phyloP scores from a whole-genome alignment of 2,113 vertebrate genomes.

The Anoplopoma fimbria region DNA sequence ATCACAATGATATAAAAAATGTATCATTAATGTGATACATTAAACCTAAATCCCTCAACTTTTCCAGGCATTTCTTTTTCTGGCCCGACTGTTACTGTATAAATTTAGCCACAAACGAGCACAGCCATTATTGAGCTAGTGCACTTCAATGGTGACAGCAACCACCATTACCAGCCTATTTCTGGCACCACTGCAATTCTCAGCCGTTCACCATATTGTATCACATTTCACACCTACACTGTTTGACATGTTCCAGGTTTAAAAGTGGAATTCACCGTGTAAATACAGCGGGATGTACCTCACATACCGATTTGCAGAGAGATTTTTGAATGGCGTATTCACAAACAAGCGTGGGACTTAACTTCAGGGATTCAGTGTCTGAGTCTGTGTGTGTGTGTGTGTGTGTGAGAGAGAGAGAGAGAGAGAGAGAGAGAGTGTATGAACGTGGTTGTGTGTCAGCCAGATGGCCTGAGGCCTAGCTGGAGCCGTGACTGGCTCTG shows the following conservation, averaged over 20 bases:
- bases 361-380: constrained; percentile 44
- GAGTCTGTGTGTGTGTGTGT: constrained; percentile 10
- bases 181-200: constrained; percentile 43
- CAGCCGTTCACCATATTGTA: constrained; percentile 50
- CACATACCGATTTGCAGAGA: constrained; percentile 19
- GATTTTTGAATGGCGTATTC: constrained; percentile 54
- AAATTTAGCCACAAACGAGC: constrained; percentile 53
- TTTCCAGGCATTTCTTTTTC: constrained; percentile 27
- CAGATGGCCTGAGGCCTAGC: constrained; percentile 77
- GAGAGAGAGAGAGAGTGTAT: constrained; percentile 11
- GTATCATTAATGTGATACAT: too few relatives aligned
- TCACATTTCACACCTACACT: constrained; percentile 60
- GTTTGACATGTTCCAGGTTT: constrained; percentile 62
- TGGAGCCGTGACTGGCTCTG: constrained; percentile 73
- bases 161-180: constrained; percentile 55
- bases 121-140: constrained; percentile 32
- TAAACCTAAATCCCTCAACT: constrained; percentile 13
- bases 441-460: constrained; percentile 51
- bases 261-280: constrained; percentile 48
- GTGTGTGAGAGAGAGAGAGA: background rate
- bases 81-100: constrained; percentile 19
- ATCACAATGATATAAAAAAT: constrained; percentile 2
- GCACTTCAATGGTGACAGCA: constrained; percentile 42
- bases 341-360: constrained; percentile 39
- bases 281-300: constrained; percentile 39